Evolutionary conservation across 2,888 invertebrate species (phyloP).

Genomic region (Rosalia funebris): DNA sequence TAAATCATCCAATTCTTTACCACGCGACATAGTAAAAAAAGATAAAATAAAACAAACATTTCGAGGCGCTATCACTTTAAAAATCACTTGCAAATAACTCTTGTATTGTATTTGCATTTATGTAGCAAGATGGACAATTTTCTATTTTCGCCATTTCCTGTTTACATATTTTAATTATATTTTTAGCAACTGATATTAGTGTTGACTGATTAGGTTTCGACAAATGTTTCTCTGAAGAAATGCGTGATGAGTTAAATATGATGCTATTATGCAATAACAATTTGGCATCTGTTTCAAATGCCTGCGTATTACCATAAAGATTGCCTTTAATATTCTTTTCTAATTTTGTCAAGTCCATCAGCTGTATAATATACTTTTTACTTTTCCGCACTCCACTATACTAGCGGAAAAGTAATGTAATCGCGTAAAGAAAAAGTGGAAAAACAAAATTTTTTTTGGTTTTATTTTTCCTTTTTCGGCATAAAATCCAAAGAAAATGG

Average conservation of each 20-base stretch:
- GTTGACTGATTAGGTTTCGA: constrained; percentile 71
- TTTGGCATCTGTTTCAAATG: constrained; percentile 88
- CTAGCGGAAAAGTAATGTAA: no score
- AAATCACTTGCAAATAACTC: no score
- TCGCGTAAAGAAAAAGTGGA: no score
- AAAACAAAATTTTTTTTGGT: no score
- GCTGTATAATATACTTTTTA: no score
- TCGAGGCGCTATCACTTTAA: no score
- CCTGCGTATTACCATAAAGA: constrained; percentile 86
- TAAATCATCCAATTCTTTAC: no score
- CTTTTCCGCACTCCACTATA: no score
- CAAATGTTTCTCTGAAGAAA: neutral
- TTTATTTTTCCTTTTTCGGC: constrained; percentile 83
- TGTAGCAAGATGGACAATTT: constrained; percentile 93
- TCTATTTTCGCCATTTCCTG: constrained; percentile 93
- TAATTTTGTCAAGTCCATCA: constrained; percentile 84
- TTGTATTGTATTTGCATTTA: constrained; percentile 84
- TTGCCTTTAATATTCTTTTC: constrained; percentile 80
- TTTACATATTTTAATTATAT: constrained; percentile 83
- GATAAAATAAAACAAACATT: no score
- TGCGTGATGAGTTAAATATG: constrained; percentile 79
- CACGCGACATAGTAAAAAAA: no score
- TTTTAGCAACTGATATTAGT: constrained; percentile 79
- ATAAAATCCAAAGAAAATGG: no score
- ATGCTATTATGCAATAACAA: constrained; percentile 96